Evolutionary conservation across 2,888 invertebrate genomes (phyloP), one percentile per base, ranked within the genome.

Genomic region (Hemistola chrysoprasaria): DNA sequence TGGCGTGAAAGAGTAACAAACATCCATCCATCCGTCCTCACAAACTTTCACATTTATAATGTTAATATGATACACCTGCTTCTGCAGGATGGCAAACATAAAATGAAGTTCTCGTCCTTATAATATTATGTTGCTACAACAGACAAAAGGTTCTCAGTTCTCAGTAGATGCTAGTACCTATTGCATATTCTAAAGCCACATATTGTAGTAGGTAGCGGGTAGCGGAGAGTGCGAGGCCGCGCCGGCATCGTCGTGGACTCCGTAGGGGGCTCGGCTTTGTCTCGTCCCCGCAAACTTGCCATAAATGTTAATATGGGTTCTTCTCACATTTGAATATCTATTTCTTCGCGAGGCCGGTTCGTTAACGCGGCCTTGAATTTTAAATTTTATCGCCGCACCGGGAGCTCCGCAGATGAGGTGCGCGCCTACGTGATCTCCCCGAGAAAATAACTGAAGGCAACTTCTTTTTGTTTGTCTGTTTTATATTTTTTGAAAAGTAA

Each of bases 251-350:
- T 33, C 47, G 56, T 55, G 47, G 55, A 51, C 56, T 57, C 75
- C 73, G 62, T 67, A n/a, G 62, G 63, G 67, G 67, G 68, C 72
- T 63, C 59, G 78, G 77, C 76, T 83, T 86, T 88, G 87, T 87
- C 79, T 86, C 78, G 78, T 80, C 73, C 77, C 82, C 84, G 83
- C 87, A 88, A 88, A 88, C 84, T 86, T 83, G 85, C 87, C 86
- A 88, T 88, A 88, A 88, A 87, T 88, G 88, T 88, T 88, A 88
- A 88, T 88, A 88, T 86, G 88, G 88, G 87, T 86, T 83, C 81
- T 81, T 76, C 83, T 80, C 79, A 78, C 87, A 87, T 88, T 88
- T 88, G 88, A 88, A 88, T 88, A 88, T 87, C 88, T 87, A 87
- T 88, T 88, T 88, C 84, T 87, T 86, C 81, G 85, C 86, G 86